Conservation (phyloP, 1,140 invertebrate species). For the Drosophila mauritiana region DNA sequence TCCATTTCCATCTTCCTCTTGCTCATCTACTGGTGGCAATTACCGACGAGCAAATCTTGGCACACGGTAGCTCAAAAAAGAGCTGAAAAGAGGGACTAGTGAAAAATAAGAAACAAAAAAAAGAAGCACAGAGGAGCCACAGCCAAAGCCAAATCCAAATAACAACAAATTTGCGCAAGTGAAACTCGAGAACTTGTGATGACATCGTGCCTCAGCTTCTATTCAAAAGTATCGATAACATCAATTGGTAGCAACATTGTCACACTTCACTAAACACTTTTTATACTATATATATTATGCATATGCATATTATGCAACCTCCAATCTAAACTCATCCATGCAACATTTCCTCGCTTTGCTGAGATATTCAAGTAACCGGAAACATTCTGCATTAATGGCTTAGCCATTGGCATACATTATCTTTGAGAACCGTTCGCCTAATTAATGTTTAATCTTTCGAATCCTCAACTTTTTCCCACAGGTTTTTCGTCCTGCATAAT, state of each 20-base stretch:
- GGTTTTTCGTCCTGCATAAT: conserved; percentile 8
- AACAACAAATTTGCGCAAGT: conserved; percentile 56
- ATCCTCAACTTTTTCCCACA: not conserved
- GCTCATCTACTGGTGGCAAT: conserved; percentile 55
- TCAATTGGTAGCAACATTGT: no score
- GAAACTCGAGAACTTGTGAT: conserved; percentile 11
- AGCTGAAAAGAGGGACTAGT: not conserved
- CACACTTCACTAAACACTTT: no score
- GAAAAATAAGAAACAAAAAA: not conserved
- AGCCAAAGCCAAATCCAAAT: conserved; percentile 27
- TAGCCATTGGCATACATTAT: not conserved
- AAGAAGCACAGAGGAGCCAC: not conserved
- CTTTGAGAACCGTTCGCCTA: no score
- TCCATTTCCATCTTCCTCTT: conserved; percentile 2
- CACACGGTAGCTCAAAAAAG: conserved; percentile 50
- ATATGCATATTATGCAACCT: not conserved
- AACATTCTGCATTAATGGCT: not conserved
- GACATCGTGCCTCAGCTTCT: not conserved
- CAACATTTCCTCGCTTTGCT: not conserved
- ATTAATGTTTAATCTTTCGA: conserved; percentile 2
- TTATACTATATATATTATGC: not conserved
- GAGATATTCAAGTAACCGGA: not conserved
- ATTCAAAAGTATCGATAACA: not conserved
- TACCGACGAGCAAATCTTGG: conserved; percentile 62
- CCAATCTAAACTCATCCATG: not conserved